A percentile compares a stretch with the other conserved stretches of the same genome.
Evolutionary conservation across 2,113 vertebrate genomes (phyloP).

Genomic region (Murina feae): DNA sequence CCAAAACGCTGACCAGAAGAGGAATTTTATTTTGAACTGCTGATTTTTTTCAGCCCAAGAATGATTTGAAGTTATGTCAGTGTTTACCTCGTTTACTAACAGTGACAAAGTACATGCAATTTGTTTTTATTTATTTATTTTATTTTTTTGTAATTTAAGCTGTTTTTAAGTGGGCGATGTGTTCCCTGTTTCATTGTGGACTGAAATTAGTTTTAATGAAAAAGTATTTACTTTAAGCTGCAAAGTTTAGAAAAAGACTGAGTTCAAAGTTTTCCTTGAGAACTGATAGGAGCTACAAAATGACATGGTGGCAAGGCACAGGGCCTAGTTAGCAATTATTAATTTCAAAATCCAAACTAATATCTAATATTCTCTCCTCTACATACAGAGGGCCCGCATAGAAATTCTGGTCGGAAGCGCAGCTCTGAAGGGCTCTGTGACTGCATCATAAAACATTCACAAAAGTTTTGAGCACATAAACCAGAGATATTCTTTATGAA

Average conservation of each 20-base stretch:
- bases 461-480: constrained; percentile 77
- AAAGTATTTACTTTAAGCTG: constrained; percentile 68
- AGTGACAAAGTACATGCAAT: constrained; percentile 72
- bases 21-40: constrained; percentile 81
- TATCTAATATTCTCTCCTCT: not conserved
- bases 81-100: constrained; percentile 81
- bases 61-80: constrained; percentile 77
- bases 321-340: constrained; percentile 55
- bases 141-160: constrained; percentile 50
- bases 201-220: constrained; percentile 62
- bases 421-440: constrained; percentile 68
- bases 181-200: constrained; percentile 67
- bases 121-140: constrained; percentile 33
- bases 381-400: not conserved
- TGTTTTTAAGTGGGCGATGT: constrained; percentile 65
- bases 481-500: constrained; percentile 76
- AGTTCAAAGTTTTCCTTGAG: constrained; percentile 59
- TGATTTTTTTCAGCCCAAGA: constrained; percentile 67
- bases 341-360: constrained; percentile 54
- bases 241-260: constrained; percentile 61
- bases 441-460: constrained; percentile 75
- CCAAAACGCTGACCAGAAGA: constrained; percentile 83
- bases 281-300: constrained; percentile 44
- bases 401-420: constrained; percentile 23
- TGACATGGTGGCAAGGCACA: constrained; percentile 43